Evolutionary conservation across 1,140 invertebrate species (phyloP).

Genomic region (Drosophila micromelanica): DNA sequence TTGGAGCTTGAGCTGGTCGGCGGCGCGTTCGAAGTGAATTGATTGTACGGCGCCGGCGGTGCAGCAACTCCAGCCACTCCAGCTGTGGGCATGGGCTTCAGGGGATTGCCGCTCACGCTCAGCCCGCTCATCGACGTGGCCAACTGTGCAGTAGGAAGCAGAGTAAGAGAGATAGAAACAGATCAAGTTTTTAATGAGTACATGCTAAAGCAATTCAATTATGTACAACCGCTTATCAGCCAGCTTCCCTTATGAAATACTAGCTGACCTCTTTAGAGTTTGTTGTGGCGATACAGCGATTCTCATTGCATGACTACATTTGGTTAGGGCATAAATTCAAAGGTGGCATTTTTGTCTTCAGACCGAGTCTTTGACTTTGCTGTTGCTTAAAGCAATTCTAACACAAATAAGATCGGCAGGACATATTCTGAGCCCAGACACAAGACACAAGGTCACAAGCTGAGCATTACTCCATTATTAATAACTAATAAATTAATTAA

Average conservation of each 20-base stretch:
- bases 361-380: too few species aligned
- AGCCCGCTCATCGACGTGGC: constrained; percentile 77
- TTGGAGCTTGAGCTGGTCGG: constrained; percentile 17
- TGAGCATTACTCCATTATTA: too few species aligned
- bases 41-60: constrained; percentile 54
- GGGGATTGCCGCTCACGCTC: constrained; percentile 61
- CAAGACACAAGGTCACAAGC: too few species aligned
- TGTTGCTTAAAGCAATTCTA: background rate
- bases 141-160: constrained; percentile 45
- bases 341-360: background rate
- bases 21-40: constrained; percentile 61
- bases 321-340: background rate
- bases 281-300: background rate
- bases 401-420: too few species aligned
- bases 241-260: constrained; percentile 19
- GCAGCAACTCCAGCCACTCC: constrained; percentile 19
- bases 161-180: constrained; percentile 3
- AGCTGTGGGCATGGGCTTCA: constrained; percentile 51
- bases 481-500: too few species aligned
- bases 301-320: background rate
- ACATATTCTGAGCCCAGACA: too few species aligned
- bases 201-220: constrained; percentile 42
- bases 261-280: constrained; percentile 35
- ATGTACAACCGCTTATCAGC: constrained; percentile 53
- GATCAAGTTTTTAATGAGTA: constrained; percentile 3